A percentile compares a stretch with the other conserved stretches of the same genome.
phyloP scores from a whole-genome alignment of 2,797 vertebrate genomes.

The Semaprochilodus insignis region DNA sequence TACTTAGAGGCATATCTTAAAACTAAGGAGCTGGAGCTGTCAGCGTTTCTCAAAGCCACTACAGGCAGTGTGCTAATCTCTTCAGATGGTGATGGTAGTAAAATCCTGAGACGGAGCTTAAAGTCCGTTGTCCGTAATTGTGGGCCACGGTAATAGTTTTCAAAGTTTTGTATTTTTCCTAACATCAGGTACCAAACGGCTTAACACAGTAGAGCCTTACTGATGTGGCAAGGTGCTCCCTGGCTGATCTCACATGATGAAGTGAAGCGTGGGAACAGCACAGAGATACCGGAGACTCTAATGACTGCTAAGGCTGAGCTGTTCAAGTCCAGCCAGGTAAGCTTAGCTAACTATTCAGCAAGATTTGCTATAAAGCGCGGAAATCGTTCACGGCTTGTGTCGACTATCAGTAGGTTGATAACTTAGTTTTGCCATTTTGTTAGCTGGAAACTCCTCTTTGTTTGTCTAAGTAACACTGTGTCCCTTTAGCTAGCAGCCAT shows the following conservation, averaged over 20 bases:
- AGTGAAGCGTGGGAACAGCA: neutral
- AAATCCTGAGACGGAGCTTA: neutral
- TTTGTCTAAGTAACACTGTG: neutral
- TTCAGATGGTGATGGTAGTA: neutral
- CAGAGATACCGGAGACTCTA: neutral
- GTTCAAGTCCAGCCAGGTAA: slow-evolving; percentile 12
- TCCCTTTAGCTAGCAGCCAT: neutral
- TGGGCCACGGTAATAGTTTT: neutral
- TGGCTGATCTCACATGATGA: neutral
- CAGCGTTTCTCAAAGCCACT: neutral
- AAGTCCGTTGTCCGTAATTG: neutral
- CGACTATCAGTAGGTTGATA: neutral
- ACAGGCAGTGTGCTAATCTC: too few species aligned
- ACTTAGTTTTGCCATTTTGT: neutral
- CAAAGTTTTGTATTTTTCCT: too few species aligned
- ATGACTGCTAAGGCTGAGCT: slow-evolving; percentile 11
- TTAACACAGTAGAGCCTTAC: neutral
- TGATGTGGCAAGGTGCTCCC: neutral
- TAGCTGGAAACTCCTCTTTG: neutral
- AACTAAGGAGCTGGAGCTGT: neutral
- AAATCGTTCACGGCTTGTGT: neutral
- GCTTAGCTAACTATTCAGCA: neutral
- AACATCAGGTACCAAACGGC: neutral
- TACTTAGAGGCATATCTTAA: neutral
- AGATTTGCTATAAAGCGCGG: neutral